Percentiles rank a stretch among this genome's conserved stretches.
Evolutionary conservation across 2,113 vertebrate genomes (phyloP).

Genomic region (Varanus komodoensis): DNA sequence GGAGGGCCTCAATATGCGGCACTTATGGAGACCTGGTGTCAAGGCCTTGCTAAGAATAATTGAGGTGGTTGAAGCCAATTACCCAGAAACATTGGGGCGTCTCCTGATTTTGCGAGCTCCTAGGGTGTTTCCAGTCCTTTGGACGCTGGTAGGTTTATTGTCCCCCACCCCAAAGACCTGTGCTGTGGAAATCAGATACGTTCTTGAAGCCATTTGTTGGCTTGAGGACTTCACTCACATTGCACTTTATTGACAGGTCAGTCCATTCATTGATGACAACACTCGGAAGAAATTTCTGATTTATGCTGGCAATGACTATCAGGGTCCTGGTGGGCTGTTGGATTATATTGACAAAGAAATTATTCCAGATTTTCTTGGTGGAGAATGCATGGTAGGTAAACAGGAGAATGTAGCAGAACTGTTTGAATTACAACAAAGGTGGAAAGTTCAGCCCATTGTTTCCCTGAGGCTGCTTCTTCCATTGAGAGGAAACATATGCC

Average conservation of each 20-base stretch:
- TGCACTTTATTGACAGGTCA: conserved; percentile 81
- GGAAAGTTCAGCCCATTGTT: too few relatives aligned
- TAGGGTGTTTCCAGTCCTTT: conserved; percentile 93
- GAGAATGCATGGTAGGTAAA: conserved; percentile 88
- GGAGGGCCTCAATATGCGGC: conserved; percentile 96
- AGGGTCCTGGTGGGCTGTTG: conserved; percentile 90
- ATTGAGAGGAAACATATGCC: too few relatives aligned
- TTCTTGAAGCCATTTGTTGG: neutral
- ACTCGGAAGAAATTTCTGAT: conserved; percentile 97
- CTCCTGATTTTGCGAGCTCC: conserved; percentile 93
- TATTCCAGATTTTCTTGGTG: conserved; percentile 94
- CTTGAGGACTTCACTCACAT: neutral
- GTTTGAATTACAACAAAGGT: neutral
- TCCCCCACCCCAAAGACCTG: neutral
- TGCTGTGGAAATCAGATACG: neutral
- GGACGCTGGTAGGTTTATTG: conserved; percentile 87
- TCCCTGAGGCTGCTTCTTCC: too few relatives aligned
- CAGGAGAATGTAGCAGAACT: neutral
- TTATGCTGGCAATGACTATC: conserved; percentile 96
- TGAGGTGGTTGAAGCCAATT: conserved; percentile 96
- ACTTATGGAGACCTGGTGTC: conserved; percentile 94
- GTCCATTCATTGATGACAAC: conserved; percentile 97
- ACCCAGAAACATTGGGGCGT: conserved; percentile 93
- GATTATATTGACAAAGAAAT: conserved; percentile 93
- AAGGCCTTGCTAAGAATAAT: conserved; percentile 96